phyloP scores from a whole-genome alignment of 2,797 vertebrate species.

The Pangasius djambal region DNA sequence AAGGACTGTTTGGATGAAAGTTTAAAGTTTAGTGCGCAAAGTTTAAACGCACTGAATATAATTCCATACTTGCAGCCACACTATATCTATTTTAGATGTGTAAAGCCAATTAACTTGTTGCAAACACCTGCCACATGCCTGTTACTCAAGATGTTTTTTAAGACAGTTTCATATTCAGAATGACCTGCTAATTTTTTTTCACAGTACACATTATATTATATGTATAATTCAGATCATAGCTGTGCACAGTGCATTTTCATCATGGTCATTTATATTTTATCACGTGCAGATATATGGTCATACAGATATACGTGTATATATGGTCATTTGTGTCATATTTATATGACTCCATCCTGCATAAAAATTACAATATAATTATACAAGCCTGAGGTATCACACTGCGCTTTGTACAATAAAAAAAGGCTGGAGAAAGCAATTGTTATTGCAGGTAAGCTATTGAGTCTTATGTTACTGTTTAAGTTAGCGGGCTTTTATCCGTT shows the following conservation, averaged over 20 bases:
- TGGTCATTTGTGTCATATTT: not conserved
- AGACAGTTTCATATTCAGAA: not conserved
- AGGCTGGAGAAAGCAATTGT: not conserved
- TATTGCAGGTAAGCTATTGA: not conserved
- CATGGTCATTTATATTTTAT: not conserved
- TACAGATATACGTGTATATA: no score
- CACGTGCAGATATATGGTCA: not conserved
- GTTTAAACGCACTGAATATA: not conserved
- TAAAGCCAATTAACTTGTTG: not conserved
- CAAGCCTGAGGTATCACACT: not conserved
- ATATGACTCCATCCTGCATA: not conserved
- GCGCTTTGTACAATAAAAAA: not conserved
- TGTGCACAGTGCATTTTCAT: not conserved
- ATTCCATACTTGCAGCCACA: not conserved
- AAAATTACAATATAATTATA: not conserved
- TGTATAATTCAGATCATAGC: constrained; percentile 5
- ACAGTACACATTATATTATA: not conserved
- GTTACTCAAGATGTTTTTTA: not conserved
- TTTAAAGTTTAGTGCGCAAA: not conserved
- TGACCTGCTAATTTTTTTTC: not conserved
- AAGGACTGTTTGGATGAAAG: not conserved
- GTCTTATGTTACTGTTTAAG: not conserved
- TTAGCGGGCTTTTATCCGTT: not conserved
- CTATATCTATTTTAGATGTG: not conserved
- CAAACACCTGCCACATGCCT: not conserved